Percentiles rank a stretch among this genome's conserved stretches.
phyloP scores from a whole-genome alignment of 2,113 vertebrate genomes.

The Macaca mulatta region DNA sequence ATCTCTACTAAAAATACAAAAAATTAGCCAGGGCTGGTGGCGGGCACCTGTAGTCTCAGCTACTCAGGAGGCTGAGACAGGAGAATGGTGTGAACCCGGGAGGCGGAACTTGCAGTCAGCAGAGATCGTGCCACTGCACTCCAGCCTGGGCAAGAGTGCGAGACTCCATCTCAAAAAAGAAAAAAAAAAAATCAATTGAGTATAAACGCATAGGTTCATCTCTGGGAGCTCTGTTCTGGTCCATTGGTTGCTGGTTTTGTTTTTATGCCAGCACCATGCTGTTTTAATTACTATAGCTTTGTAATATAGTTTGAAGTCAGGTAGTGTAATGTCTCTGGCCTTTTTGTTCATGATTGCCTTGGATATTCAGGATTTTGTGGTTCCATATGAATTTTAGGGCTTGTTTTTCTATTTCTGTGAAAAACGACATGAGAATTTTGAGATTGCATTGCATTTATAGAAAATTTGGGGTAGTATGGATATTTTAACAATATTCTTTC shows the following conservation, averaged over 20 bases:
- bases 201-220: not conserved
- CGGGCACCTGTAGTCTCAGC: too few relatives aligned
- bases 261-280: not conserved
- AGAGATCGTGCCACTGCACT: too few relatives aligned
- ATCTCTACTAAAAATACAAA: too few relatives aligned
- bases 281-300: not conserved
- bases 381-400: not conserved
- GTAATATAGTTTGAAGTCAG: not conserved
- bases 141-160: too few relatives aligned
- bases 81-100: too few relatives aligned
- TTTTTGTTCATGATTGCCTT: not conserved
- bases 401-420: not conserved
- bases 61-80: too few relatives aligned
- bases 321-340: not conserved
- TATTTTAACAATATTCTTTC: not conserved
- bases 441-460: not conserved
- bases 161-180: too few relatives aligned
- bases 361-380: not conserved
- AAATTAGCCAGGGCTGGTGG: too few relatives aligned
- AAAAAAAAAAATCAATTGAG: not conserved
- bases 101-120: too few relatives aligned
- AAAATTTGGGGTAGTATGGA: not conserved
- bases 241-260: not conserved
- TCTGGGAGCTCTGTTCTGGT: not conserved
- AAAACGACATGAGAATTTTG: not conserved